A percentile compares a stretch with the other conserved stretches of the same genome.
Conservation (phyloP, 2,888 invertebrate genomes). For the Chrysomela aeneicollis region DNA sequence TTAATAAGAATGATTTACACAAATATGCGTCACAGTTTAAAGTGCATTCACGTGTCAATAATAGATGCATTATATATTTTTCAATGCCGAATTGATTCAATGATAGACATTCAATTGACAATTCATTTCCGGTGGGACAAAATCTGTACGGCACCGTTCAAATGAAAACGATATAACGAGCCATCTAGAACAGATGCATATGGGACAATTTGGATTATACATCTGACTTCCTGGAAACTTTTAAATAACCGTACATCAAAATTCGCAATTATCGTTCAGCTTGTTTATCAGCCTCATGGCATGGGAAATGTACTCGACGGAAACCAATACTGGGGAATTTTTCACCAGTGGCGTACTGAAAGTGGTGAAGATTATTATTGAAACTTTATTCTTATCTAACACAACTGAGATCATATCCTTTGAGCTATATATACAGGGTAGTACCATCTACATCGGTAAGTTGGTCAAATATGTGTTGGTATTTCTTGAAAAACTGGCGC, state of each 20-base stretch:
- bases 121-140: neutral
- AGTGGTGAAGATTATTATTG: no score
- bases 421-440: no score
- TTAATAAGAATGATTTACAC: conserved; percentile 11
- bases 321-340: neutral
- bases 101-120: neutral
- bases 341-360: neutral
- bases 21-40: conserved; percentile 45
- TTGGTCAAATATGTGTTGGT: no score
- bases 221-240: neutral
- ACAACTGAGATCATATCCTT: no score
- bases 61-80: conserved; percentile 10
- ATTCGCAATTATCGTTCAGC: neutral
- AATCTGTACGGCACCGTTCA: neutral
- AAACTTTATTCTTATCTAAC: no score
- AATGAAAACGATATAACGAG: neutral
- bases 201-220: neutral
- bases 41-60: conserved; percentile 42
- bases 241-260: neutral
- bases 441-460: no score
- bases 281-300: neutral
- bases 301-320: neutral
- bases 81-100: conserved; percentile 15
- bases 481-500: no score
- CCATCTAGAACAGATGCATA: neutral